Conservation (phyloP, 2,113 vertebrate species). For the Microcebus jonahi region DNA sequence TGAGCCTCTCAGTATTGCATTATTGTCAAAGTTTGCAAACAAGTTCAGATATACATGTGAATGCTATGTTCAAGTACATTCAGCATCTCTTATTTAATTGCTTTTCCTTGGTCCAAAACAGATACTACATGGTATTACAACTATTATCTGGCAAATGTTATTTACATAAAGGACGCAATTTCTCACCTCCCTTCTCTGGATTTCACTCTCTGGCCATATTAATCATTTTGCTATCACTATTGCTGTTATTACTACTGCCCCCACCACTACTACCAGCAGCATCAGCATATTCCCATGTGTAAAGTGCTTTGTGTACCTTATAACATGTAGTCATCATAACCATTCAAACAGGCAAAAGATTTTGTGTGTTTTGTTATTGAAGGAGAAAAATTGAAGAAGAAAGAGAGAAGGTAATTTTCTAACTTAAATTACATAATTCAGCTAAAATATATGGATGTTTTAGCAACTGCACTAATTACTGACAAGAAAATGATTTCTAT, state of each 20-base stretch:
- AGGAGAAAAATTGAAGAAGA: not conserved
- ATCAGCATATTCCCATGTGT: not conserved
- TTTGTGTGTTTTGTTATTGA: not conserved
- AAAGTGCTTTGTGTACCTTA: not conserved
- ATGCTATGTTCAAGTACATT: not conserved
- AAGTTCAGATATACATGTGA: not conserved
- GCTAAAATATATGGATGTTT: not conserved
- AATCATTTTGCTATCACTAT: not conserved
- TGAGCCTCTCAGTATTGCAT: not conserved
- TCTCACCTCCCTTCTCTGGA: not conserved
- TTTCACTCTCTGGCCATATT: not conserved
- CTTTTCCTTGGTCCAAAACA: not conserved
- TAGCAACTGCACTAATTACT: not conserved
- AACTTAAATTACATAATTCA: not conserved
- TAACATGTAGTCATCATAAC: not conserved
- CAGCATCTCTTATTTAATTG: not conserved
- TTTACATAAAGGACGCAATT: not conserved
- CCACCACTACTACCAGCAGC: too few relatives aligned
- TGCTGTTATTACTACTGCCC: not conserved
- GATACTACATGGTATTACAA: not conserved
- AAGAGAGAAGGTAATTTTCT: not conserved
- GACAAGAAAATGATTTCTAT: not conserved
- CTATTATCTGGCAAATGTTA: not conserved
- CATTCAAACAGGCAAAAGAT: not conserved
- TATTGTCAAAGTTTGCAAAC: not conserved